Conservation (phyloP, 1,140 invertebrate species). For the Triops cancriformis region DNA sequence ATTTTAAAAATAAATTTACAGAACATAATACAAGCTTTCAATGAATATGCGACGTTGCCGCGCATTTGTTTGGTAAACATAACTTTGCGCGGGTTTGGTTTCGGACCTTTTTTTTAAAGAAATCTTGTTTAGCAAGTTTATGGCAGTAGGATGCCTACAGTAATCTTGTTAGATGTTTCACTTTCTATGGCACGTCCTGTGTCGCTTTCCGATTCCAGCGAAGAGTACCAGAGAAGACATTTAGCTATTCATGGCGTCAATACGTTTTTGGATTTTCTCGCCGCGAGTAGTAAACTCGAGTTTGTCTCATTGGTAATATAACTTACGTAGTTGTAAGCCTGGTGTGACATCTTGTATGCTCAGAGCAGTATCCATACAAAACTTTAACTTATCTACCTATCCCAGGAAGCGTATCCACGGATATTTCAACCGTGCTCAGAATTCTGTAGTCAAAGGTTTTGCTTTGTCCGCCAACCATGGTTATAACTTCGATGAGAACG, state of each 20-base stretch:
- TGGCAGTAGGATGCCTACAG: slow-evolving; percentile 59
- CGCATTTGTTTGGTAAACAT: neutral
- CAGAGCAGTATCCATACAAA: too few species aligned
- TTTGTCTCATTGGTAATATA: slow-evolving; percentile 72
- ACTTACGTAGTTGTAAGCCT: neutral
- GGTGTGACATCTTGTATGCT: neutral
- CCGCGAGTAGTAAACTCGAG: slow-evolving; percentile 72
- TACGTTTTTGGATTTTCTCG: slow-evolving; percentile 72
- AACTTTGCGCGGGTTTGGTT: neutral
- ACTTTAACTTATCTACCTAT: too few species aligned
- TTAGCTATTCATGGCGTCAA: slow-evolving; percentile 76
- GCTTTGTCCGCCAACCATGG: too few species aligned
- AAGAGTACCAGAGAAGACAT: slow-evolving; percentile 53
- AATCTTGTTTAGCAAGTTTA: neutral
- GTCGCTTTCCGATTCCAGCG: slow-evolving; percentile 37
- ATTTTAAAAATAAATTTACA: too few species aligned
- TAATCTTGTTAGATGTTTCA: slow-evolving; percentile 67
- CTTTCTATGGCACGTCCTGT: slow-evolving; percentile 65
- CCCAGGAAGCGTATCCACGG: too few species aligned
- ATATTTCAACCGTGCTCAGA: too few species aligned
- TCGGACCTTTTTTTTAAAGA: neutral
- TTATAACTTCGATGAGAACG: too few species aligned
- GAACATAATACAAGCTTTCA: too few species aligned
- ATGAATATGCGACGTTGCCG: neutral
- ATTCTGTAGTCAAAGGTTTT: too few species aligned